Base-by-base conservation (phyloP, 2,888 invertebrate species). In the Aproaerema taeniolella region DNA sequence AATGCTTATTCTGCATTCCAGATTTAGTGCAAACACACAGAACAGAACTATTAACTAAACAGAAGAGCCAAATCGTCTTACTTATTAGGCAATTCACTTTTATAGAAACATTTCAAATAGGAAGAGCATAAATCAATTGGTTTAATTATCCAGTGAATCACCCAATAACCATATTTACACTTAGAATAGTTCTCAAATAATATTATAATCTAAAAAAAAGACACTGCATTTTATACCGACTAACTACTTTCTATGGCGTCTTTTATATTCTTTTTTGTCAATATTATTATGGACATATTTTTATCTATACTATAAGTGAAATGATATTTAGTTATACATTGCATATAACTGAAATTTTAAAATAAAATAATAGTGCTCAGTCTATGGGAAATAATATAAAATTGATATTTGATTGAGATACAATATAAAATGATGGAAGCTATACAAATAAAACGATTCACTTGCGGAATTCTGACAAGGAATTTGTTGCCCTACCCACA, bases 201-300 rank as follows among this genome's bases (percentile, higher is more conserved):
- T 26, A 26, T n/a, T 26, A 15, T 1, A n/a, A 35, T 12, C 15
- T 33, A 25, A 15, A 24, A 45, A 45, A 52, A 63, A 64, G 55
- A 68, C 57, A 61, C 56, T 60, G 59, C 50, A 49, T 59, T 52
- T 53, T 50, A 52, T 50, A 57, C 38, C 44, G 35, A 48, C 57
- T 62, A 57, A 45, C 48, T 64, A n/a, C n/a, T n/a, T n/a, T n/a
- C n/a, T n/a, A 39, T 34, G 33, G 41, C 39, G 39, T 31, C 31
- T 45, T 37, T 30, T 9, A 30, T 13, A 13, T 32, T 30, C 10
- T 33, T 17, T 6, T 30, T 34, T 34, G n/a, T n/a, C n/a, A 26
- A 12, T 34, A 24, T 38, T 38, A 36, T 10, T 30, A 11, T 20
- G 6, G 31, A 31, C 24, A n/a, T n/a, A n/a, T n/a, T 15, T 31